Evolutionary conservation across 2,113 vertebrate species (phyloP).

Genomic region (Alligator mississippiensis): DNA sequence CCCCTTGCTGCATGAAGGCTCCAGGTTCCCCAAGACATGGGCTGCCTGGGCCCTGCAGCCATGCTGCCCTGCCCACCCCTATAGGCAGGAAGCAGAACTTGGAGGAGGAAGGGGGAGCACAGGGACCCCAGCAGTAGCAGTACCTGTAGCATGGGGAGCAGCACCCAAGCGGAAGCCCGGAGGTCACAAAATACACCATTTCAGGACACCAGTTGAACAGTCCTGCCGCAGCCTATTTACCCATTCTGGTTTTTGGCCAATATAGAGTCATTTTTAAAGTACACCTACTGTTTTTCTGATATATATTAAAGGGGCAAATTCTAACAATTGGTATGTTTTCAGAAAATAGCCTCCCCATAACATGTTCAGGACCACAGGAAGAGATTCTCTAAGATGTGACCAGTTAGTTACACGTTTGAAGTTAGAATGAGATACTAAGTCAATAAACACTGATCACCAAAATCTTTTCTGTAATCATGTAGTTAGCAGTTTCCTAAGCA

Average conservation of each 20-base stretch:
- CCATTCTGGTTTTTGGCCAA: neutral
- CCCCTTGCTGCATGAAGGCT: too few species aligned
- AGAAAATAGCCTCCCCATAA: neutral
- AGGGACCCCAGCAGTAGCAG: too few species aligned
- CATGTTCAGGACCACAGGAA: neutral
- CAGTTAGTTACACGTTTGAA: neutral
- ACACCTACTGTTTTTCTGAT: neutral
- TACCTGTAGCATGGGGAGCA: too few species aligned
- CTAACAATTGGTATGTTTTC: neutral
- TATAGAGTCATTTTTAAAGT: neutral
- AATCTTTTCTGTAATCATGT: neutral
- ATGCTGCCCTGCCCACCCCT: too few species aligned
- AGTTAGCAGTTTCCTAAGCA: neutral
- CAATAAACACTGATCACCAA: neutral
- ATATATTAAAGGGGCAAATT: neutral
- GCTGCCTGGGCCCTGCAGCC: too few species aligned
- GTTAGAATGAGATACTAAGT: neutral
- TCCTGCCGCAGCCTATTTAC: too few species aligned
- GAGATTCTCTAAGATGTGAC: neutral
- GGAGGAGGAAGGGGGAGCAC: too few species aligned
- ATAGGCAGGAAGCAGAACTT: too few species aligned
- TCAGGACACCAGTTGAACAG: too few species aligned
- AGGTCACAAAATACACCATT: neutral
- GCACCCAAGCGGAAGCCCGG: too few species aligned
- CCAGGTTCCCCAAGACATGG: too few species aligned